phyloP scores from a whole-genome alignment of 2,888 invertebrate genomes.

The Nemotelus nigrinus region DNA sequence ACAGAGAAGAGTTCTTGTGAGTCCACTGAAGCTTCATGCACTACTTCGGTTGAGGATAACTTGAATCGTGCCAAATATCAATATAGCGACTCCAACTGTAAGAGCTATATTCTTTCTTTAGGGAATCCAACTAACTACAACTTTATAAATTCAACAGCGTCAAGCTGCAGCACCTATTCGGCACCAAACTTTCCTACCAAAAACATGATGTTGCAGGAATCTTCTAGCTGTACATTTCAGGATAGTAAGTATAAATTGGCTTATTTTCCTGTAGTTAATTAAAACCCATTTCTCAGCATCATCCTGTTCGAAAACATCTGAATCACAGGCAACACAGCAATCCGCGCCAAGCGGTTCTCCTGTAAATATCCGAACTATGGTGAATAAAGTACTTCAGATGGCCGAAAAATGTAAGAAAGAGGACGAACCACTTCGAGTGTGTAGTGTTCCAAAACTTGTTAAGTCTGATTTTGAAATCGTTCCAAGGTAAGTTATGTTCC shows the following conservation, averaged over 20 bases:
- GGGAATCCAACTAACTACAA: no score
- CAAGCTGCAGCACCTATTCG: no score
- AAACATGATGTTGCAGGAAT: no score
- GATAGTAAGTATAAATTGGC: no score
- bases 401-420: background rate
- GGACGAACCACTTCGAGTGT: background rate
- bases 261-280: no score
- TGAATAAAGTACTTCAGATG: background rate
- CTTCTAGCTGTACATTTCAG: no score
- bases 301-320: background rate
- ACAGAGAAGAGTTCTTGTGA: no score
- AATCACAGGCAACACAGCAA: background rate
- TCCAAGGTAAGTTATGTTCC: background rate
- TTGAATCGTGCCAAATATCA: background rate
- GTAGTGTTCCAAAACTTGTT: conserved; percentile 7
- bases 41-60: background rate
- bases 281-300: background rate
- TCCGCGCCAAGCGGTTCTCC: background rate
- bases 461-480: conserved; percentile 1
- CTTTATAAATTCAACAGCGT: no score
- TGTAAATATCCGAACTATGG: background rate
- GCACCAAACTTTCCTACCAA: no score
- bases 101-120: no score
- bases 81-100: background rate
- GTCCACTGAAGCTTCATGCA: background rate